Evolutionary conservation across 2,113 vertebrate species (phyloP), one percentile per base, ranked within the genome.

Genomic region (Spilogale gracilis): DNA sequence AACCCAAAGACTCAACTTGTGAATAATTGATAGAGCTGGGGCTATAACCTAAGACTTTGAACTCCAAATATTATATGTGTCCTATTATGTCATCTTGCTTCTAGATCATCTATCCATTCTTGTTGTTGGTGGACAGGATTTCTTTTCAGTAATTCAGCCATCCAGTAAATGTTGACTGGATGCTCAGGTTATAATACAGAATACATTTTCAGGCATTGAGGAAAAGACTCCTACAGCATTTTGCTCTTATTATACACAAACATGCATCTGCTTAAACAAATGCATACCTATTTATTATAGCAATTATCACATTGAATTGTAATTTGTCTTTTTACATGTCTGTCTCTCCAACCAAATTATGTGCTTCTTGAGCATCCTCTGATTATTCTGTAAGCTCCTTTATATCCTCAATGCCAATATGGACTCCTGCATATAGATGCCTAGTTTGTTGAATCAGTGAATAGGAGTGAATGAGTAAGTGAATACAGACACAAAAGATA

Each of bases 281-380:
- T 90, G 25, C 74, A 84, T 52, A 92, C 11, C 21, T 94, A 9
- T 80, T 79, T 96, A 92, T 82, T 74, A 69, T 60, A 91, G 69
- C 74, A 94, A 0, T 82, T 65, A 91, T 30, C 69, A 83, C 85
- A 95, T 56, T 96, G 88, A 96, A 89, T 61, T 94, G 69, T 96
- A 92, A 58, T 95, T 97, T 97, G 83, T 94, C 74, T 89, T 97
- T 94, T 95, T 95, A 96, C 84, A 95, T 96, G 94, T 96, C 96
- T 25, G 38, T 97, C 95, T 96, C 74, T 84, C 74, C 67, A 96
- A 80, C 61, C 48, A 91, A 88, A 96, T 38, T 92, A n/a, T 98
- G 67, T 97, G 83, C 96, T 97, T 96, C 94, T 94, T 93, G 38
- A 96, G 54, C 50, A 61, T 96, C 89, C 32, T 96, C 54, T 91